Base-by-base conservation (phyloP, 2,797 vertebrate genomes). In the Poeciliopsis presidionis region DNA sequence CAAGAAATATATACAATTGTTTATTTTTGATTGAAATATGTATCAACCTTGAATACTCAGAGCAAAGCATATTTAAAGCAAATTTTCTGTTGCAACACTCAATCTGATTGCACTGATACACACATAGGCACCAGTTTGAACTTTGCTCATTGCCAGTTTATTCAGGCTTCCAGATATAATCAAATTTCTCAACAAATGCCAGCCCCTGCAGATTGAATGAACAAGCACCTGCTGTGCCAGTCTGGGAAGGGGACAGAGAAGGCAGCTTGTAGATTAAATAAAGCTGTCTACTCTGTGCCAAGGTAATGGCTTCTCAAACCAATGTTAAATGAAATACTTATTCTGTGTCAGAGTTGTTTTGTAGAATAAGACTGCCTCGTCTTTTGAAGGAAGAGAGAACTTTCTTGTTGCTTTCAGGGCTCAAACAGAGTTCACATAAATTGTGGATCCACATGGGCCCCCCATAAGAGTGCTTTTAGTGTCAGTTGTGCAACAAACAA, bases 181-280 rank as follows among this genome's bases (percentile, higher is more conserved):
- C 89, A 90, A 90, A 94, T 95, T 92, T 81, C 78, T 79, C 7
- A 14, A 84, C 73, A 88, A 80, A 73, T 88, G 92, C 89, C 92
- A 92, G 86, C 85, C 88, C 77, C 84, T 86, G 76, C 90, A 93
- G 92, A 92, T 90, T 93, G 90, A 92, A 91, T 87, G 88, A 92
- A 90, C 91, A 91, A 88, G 89, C 90, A 87, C 88, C 88, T 89
- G 92, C 91, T 93, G 91, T 92, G 93, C 92, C 87, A 91, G 87
- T 87, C 90, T 91, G 88, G 84, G 88, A 92, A 82, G 82, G 84
- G 84, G 92, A 91, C 86, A 73, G 86, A 84, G 88, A 88, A 93
- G 89, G 93, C 91, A 94, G 92, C 90, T 91, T 92, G 92, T 79
- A 93, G 93, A 94, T 95, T 94, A 94, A 95, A 95, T 94, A 93